These are phyloP conservation scores for Sinopyrophorus schimmeli DNA, from an alignment of 2,888 invertebrate genomes.

Conservation along the genomic window DNA sequence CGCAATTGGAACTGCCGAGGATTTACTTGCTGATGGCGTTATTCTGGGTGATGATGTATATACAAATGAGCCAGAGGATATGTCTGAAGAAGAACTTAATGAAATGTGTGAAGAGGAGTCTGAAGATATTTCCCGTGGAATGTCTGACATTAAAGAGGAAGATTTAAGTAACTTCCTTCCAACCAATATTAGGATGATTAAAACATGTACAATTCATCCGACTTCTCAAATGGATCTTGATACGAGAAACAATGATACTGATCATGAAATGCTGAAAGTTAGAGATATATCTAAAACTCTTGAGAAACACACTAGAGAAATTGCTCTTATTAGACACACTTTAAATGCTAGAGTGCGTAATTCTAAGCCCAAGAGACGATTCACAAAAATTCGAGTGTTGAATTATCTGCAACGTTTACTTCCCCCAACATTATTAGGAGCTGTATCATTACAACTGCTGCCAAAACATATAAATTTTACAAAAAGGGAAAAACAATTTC, in stretches of 20 bases:
- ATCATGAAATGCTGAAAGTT: neutral
- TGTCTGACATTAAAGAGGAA: too few species aligned
- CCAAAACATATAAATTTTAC: slow-evolving; percentile 42
- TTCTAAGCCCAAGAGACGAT: slow-evolving; percentile 26
- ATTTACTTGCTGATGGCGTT: too few species aligned
- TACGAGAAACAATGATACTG: neutral
- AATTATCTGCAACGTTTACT: slow-evolving; percentile 42
- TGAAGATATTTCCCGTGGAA: too few species aligned
- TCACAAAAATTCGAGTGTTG: slow-evolving; percentile 37
- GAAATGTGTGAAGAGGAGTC: too few species aligned
- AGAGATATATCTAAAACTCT: slow-evolving; percentile 13
- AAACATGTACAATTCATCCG: neutral
- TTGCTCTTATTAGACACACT: slow-evolving; percentile 47
- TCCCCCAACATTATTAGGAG: slow-evolving; percentile 45
- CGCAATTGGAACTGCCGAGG: too few species aligned
- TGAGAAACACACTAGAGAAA: slow-evolving; percentile 48
- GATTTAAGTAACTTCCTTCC: too few species aligned
- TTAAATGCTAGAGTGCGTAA: slow-evolving; percentile 36
- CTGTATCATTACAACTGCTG: slow-evolving; percentile 45
- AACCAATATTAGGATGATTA: too few species aligned
- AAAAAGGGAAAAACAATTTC: slow-evolving; percentile 47
- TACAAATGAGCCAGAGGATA: too few species aligned
- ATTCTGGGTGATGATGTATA: too few species aligned
- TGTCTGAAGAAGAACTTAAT: too few species aligned
- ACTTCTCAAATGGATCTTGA: neutral